These are phyloP conservation scores for Crocidura indochinensis DNA, from an alignment of 2,797 vertebrate genomes.

Conservation along the genomic window DNA sequence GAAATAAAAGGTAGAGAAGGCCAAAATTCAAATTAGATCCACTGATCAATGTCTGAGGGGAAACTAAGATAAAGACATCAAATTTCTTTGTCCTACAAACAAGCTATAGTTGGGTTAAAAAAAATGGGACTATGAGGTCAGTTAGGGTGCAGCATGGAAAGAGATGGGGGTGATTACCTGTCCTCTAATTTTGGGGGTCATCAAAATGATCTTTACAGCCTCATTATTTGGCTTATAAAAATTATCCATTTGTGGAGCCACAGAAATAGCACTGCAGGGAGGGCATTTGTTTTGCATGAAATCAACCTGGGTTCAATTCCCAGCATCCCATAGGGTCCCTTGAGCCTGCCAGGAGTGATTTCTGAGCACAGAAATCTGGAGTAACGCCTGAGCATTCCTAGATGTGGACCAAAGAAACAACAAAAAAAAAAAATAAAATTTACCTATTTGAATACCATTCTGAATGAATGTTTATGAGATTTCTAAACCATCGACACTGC, in stretches of 20 bases:
- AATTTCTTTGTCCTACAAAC: rapidly evolving
- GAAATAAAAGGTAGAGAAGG: neutral
- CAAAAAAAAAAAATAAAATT: neutral
- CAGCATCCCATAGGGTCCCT: no score
- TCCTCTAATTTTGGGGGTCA: rapidly evolving
- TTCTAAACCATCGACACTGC: no score
- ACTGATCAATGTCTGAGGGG: no score
- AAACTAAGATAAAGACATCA: neutral
- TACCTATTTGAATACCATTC: neutral
- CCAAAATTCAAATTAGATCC: neutral
- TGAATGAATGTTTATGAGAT: neutral
- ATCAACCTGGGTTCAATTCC: no score
- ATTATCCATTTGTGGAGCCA: neutral
- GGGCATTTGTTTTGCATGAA: no score
- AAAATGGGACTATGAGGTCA: neutral
- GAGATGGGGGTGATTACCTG: rapidly evolving
- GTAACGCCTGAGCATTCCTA: no score
- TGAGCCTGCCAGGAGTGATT: no score
- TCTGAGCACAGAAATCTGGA: no score
- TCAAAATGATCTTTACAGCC: neutral
- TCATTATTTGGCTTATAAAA: no score
- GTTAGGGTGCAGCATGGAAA: rapidly evolving
- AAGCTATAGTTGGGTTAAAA: neutral
- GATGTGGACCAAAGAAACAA: no score
- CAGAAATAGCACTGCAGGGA: no score